Base-by-base conservation (phyloP, 2,113 vertebrate species). In the Thermophis baileyi region DNA sequence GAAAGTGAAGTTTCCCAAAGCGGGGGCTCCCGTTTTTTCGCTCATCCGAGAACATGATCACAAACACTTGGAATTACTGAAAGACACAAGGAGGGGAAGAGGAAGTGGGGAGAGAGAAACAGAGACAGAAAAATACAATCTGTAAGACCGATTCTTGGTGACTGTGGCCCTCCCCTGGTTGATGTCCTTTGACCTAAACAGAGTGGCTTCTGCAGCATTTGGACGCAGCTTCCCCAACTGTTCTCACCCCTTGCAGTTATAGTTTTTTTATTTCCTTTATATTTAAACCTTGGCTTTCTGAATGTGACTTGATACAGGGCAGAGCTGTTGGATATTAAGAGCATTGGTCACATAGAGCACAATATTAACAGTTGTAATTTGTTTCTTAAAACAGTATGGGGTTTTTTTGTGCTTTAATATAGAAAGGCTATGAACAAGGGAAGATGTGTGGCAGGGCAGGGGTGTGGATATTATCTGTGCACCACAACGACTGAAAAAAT, bases 21-120 rank as follows among this genome's bases (percentile, higher is more conserved):
- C 98, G 98, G 95, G 98, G 98, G 97, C 98, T 99, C 94, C 98
- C 98, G 96, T 98, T 98, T 96, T 98, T 99, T 97, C 98, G 98
- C 95, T 99, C 98, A 96, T 98, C 97, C 91, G 97, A 96, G 92
- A 96, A 96, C 97, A 97, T 97, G 92, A 88, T 86, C 46, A 57
- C 86, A 6, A 12, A 35, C 44, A 25, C 35, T 88, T 47, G 1
- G 30, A 86, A 6, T 50, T 55, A 90, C 87, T 35, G n/a, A 81
- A 86, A 88, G 89, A 10, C 74, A 81, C 18, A 81, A 81, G 74
- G 7, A 40, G 1, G 35, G 7, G 35, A 44, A 40, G 35, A 81
- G 18, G 69, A 81, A 40, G 63, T 12, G 12, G 18, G n/a, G 9
- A n/a, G 22, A 22, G 24, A 53, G 27, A 60, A 2, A n/a, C n/a